Evolutionary conservation across 2,888 invertebrate species (phyloP), one percentile per base, ranked within the genome.

Genomic region (Lepidocyrtoides sp.): DNA sequence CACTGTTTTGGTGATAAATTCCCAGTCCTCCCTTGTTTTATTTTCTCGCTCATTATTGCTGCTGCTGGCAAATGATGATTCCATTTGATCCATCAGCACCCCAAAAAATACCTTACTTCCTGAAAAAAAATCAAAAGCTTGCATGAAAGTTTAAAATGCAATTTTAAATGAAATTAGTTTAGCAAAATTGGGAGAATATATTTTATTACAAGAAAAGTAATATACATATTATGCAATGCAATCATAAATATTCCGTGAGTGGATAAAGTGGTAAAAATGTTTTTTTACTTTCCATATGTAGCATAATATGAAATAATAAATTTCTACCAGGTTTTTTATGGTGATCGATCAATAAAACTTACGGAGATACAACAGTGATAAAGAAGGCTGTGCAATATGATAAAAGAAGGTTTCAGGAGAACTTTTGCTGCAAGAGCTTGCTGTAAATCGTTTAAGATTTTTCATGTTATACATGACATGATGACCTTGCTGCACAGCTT

Each of bases 31-130:
- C 79, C 79, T 41, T 85, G 77, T 75, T 85, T 91, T 20, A 29
- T 81, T 75, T 69, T 60, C 87, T 89, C 12, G 77, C 51, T 12
- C 86, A 83, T 54, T 92, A 72, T 8, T 77, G 12, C 48, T 20
- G 29, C 77, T 86, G 3, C 23, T 10, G n/a, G 2, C 20, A n/a
- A 29, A 20, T 91, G 91, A 86, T 0, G 86, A 48, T 51, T 93
- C 93, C 32, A 93, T 75, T 75, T 92, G 85, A 17, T 94, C 93
- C 92, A 94, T 92, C 23, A 94, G 63, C 10, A 92, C 81, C 12
- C 92, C 93, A 75, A 93, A 93, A 51, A 93, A 92, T 10, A 92
- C 87, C 72, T 91, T 89, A 7, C 90, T 82, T 54, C 93, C 94
- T 94, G 88, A 20, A 66, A 48, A 14, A 7, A 41, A 48, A 26